Evolutionary conservation across 2,797 vertebrate genomes (phyloP), one percentile per base, ranked within the genome.

Genomic region (Sylvilagus floridanus): DNA sequence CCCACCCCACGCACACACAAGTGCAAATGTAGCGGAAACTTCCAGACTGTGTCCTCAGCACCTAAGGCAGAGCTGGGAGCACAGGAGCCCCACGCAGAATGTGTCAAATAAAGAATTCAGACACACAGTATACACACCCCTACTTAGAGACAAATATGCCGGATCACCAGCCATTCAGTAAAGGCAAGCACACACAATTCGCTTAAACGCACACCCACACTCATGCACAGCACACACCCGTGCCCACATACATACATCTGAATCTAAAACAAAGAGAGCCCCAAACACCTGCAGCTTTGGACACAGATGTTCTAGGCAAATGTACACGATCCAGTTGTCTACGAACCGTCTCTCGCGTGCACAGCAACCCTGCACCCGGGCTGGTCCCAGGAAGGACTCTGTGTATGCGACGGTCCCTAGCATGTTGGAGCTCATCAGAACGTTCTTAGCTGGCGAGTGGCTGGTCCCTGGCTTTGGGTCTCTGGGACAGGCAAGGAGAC

Each of bases 401-500:
- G 32, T 77, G 62, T 89, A 52, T 73, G 16, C 66, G 71, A 69
- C 30, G 4, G 93, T 54, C 60, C 42, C 72, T 32, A 73, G 63
- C 85, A 52, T 65, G 88, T 75, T 86, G 68, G 83, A 94, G 76
- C 90, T 52, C 0, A 0, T 85, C 35, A 62, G 94, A 91, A 81
- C 9, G 78, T 91, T 95, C 90, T 32, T 77, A 87, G 94, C 90
- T 71, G 87, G 88, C 72, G 2, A 5, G 65, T 69, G 82, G 72
- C 95, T 76, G 88, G 89, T 32, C 89, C 75, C 79, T 78, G 87
- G 93, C 82, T 95, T 60, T 35, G 84, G 78, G 90, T 78, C 82
- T 92, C 83, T 19, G 88, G 88, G 71, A 78, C 54, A 83, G 85
- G 85, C 88, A 79, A 32, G 63, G 50, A 96, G 88, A 75, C 86